Conservation (phyloP, 1,140 invertebrate genomes). For the Nephila pilipes region DNA sequence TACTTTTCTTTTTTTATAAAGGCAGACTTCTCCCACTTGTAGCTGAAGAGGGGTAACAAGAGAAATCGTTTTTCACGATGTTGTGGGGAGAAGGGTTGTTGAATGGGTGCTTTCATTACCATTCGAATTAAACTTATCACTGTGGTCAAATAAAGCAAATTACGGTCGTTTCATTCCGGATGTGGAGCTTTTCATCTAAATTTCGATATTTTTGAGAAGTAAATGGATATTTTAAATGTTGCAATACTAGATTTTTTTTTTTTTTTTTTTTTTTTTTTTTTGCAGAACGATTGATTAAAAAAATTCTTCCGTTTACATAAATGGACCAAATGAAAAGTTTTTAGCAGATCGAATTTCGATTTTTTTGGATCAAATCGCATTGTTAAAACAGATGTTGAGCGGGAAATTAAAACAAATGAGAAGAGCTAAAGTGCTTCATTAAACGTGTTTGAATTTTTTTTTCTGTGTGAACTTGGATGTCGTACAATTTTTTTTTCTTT, state of each 20-base stretch:
- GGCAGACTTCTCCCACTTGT: conserved; percentile 21
- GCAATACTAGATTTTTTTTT: neutral
- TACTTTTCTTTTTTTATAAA: neutral
- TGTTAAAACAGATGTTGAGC: neutral
- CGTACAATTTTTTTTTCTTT: no score
- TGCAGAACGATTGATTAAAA: neutral
- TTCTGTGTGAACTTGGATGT: neutral
- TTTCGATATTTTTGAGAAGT: neutral
- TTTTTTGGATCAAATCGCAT: neutral
- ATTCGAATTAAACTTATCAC: conserved; percentile 10
- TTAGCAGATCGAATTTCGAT: neutral
- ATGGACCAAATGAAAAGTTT: neutral
- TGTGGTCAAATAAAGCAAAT: conserved; percentile 8
- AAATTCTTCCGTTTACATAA: neutral
- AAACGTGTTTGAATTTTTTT: neutral
- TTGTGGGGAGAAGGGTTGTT: neutral
- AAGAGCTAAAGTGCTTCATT: neutral
- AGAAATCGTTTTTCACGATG: neutral
- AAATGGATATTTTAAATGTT: conserved; percentile 1
- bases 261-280: neutral
- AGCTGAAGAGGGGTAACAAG: conserved; percentile 21
- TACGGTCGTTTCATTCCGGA: neutral
- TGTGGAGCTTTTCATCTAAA: neutral
- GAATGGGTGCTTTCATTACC: conserved; percentile 20
- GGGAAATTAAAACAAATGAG: neutral